phyloP scores from a whole-genome alignment of 2,113 vertebrate genomes.

The Erinaceus europaeus region DNA sequence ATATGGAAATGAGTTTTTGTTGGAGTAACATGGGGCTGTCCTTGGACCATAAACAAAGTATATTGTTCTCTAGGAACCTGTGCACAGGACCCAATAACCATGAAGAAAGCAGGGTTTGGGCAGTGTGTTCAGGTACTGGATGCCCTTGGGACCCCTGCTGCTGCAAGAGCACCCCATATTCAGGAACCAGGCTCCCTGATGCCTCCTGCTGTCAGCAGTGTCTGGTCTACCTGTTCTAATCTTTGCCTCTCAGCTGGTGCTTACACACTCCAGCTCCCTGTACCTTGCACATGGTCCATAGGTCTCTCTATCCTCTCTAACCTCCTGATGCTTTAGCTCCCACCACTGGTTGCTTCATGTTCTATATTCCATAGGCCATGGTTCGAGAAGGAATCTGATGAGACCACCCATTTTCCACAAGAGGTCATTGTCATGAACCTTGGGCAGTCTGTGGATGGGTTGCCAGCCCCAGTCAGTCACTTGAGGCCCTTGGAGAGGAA shows the following conservation, averaged over 20 bases:
- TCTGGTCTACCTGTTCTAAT: accelerated
- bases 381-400: not conserved
- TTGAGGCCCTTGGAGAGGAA: not conserved
- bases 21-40: not conserved
- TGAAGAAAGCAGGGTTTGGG: not conserved
- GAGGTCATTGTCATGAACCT: not conserved
- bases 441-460: not conserved
- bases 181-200: accelerated
- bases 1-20: not conserved
- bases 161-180: not conserved
- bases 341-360: not conserved
- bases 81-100: not conserved
- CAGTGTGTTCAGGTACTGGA: not conserved
- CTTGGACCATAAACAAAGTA: not conserved
- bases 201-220: not conserved
- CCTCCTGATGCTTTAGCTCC: not conserved
- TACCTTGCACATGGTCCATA: accelerated
- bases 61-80: no score
- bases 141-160: no score
- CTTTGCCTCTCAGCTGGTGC: not conserved
- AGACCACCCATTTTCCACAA: not conserved
- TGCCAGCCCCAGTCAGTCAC: not conserved
- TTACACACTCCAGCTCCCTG: accelerated
- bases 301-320: not conserved
- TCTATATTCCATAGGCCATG: not conserved